Conservation (phyloP, 2,797 vertebrate genomes). For the Meriones psammophilus region DNA sequence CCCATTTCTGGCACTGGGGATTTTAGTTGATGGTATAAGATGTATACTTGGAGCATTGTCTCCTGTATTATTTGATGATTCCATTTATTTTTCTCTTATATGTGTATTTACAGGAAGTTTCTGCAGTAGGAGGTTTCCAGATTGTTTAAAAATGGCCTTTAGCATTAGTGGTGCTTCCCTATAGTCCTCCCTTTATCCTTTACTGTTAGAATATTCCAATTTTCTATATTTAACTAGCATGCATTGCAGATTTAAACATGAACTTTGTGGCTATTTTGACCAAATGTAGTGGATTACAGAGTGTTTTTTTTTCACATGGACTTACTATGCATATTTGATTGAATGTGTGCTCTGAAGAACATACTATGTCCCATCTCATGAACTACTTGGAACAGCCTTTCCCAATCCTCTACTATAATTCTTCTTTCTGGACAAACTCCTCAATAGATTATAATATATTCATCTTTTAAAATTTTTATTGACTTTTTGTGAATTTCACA, state of each 20-base stretch:
- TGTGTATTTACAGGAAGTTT: background rate
- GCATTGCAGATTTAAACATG: background rate
- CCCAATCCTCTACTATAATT: background rate
- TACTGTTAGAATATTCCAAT: background rate
- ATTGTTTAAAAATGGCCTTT: background rate
- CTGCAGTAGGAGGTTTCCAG: background rate
- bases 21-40: background rate
- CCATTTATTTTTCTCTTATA: background rate
- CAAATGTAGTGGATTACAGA: background rate
- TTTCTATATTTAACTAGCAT: background rate
- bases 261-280: background rate
- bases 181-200: background rate
- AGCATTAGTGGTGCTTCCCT: too few species aligned
- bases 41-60: background rate
- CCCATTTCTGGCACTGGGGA: background rate
- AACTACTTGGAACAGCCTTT: background rate
- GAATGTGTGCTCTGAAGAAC: background rate
- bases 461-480: background rate
- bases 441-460: background rate
- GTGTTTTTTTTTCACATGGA: background rate
- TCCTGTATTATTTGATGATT: background rate
- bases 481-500: background rate
- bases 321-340: constrained; percentile 12
- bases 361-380: background rate
- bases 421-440: background rate